Evolutionary conservation across 2,797 vertebrate species (phyloP), one percentile per base, ranked within the genome.

Genomic region (Rhadinocentrus ornatus): DNA sequence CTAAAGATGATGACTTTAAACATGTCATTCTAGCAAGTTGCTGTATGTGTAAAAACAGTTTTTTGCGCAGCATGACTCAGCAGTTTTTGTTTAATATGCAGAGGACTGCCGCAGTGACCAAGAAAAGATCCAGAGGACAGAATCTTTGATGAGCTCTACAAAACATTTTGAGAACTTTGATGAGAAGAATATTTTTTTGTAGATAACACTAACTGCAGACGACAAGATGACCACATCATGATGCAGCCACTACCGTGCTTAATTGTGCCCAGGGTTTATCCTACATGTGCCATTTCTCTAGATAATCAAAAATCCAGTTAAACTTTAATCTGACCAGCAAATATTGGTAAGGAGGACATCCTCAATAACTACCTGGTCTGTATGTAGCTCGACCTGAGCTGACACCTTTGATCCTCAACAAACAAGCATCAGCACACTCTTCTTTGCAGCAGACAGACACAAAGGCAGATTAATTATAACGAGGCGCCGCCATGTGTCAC

Each of bases 11-110:
- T 15, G 11, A 15, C 15, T 29, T 29, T 29, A 16, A 41, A 12
- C 13, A 2, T 9, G 39, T 18, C 39, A 16, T 44, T 12, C 29
- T 46, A 41, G 34, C 34, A 12, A 54, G 10, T 44, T 37, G 46
- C 10, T 61, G 48, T 77, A 29, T 74, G 58, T 69, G 55, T 55
- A 20, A 35, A 22, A 37, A 37, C 32, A 46, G 53, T 54, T 74
- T 52, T 32, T n/a, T 50, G 31, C 57, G 24, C 34, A 67, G 58
- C 41, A 62, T 31, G 53, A 62, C 39, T 62, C 57, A 53, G 54
- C 7, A 22, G 5, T 2, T 62, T 50, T 16, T 35, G 8, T 52
- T 59, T 39, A 35, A 9, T 15, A 32, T 20, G 53, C 31, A 26
- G 18, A 27, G 13, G 34, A 63, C 24, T 39, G 2, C 57, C 16